Base-by-base conservation (phyloP, 2,113 vertebrate species). In the Heterotis niloticus region DNA sequence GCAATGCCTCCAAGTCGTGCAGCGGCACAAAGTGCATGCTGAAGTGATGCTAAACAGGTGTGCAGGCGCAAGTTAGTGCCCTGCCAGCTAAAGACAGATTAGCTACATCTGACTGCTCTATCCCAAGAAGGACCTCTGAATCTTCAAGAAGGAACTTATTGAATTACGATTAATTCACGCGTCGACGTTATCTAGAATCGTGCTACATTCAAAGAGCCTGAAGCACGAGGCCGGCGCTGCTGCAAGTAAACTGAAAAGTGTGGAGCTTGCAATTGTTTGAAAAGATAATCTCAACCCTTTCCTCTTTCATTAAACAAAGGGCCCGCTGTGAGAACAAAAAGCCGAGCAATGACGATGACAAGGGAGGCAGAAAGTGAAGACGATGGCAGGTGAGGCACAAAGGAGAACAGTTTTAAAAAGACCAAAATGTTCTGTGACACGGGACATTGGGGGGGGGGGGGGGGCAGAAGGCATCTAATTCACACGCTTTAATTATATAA, bases 91-190 rank as follows among this genome's bases (percentile, higher is more conserved):
- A 90, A 93, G 94, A 95, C 78, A 92, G 93, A 95, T 94, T 91
- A 92, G 92, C 94, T 86, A 91, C 92, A 94, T 93, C 93, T 93
- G 95, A 96, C 90, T 91, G 91, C 93, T 95, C 92, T 95, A 96
- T 96, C 94, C 92, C 92, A 94, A 95, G 94, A 94, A 94, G 93
- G 88, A 96, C 96, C 94, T 95, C 91, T 88, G 88, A 94, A 95
- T 95, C 93, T 94, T 96, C 95, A 96, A 96, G 94, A 95, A 93
- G 89, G 92, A 92, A 89, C 91, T 93, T 95, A 95, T 91, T 94
- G 94, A 93, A 93, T 94, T 92, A 92, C 95, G 94, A 96, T 95
- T 95, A 95, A 95, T 94, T 95, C 94, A 91, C 90, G 87, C 92
- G 91, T 92, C 90, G 87, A 90, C 92, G 95, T 94, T 91, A 94